Percentiles rank a stretch among this genome's conserved stretches.
These are phyloP conservation scores for Lysandra coridon DNA, from an alignment of 2,888 invertebrate genomes.

Conservation along the genomic window DNA sequence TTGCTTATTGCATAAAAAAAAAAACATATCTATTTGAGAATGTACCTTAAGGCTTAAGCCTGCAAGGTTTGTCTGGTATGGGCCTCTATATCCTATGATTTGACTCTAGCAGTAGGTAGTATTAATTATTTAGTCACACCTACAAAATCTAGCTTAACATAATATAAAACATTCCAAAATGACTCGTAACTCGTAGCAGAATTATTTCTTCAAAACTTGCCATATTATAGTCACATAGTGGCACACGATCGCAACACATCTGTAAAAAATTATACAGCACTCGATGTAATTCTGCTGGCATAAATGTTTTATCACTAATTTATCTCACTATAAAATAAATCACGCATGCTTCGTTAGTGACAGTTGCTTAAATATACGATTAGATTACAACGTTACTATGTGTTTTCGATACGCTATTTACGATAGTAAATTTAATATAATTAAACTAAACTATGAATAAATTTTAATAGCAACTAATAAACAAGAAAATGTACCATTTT, in stretches of 20 bases:
- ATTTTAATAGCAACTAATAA: too few species aligned
- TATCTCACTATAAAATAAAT: slow-evolving; percentile 23
- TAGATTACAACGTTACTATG: slow-evolving; percentile 33
- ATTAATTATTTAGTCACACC: too few species aligned
- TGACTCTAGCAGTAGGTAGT: too few species aligned
- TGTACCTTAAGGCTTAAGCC: too few species aligned
- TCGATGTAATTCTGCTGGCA: slow-evolving; percentile 1
- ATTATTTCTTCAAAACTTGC: neutral
- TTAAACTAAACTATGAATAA: too few species aligned
- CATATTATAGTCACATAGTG: neutral
- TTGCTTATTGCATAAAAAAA: too few species aligned
- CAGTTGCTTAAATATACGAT: slow-evolving; percentile 31
- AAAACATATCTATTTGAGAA: too few species aligned
- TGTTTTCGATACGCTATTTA: slow-evolving; percentile 11
- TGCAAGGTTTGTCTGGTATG: too few species aligned
- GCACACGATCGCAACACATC: neutral
- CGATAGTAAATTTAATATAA: neutral
- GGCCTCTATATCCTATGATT: too few species aligned
- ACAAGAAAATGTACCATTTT: too few species aligned
- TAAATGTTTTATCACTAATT: slow-evolving; percentile 24
- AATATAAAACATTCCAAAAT: too few species aligned
- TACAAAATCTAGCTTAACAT: too few species aligned
- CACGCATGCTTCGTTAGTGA: slow-evolving; percentile 32
- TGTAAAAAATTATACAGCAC: neutral
- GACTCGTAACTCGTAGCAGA: neutral